A percentile compares a stretch with the other conserved stretches of the same genome.
Evolutionary conservation across 2,888 invertebrate species (phyloP).

Genomic region (Hoplodrina ambigua): DNA sequence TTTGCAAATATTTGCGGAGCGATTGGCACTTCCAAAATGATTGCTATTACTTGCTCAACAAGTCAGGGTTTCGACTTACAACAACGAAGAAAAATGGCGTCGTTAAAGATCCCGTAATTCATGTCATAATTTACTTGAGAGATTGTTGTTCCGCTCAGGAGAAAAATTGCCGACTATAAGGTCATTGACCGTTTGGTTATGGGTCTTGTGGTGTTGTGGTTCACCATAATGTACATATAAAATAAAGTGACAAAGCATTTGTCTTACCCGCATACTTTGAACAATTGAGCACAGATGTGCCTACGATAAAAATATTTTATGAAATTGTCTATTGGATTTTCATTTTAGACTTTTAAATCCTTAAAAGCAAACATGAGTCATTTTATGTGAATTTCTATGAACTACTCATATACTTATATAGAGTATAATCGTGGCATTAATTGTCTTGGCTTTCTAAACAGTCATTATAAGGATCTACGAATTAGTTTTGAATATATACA

Average conservation of each 20-base stretch:
- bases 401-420: no score
- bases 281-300: not conserved
- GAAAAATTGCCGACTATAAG: constrained; percentile 6
- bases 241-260: constrained; percentile 6
- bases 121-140: constrained; percentile 15
- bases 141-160: constrained; percentile 1
- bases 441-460: no score
- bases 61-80: not conserved
- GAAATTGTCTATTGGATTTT: not conserved
- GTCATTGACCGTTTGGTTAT: constrained; percentile 2
- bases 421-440: no score
- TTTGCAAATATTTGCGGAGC: not conserved
- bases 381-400: no score
- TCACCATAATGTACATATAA: constrained; percentile 2
- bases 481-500: no score
- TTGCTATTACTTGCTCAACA: constrained; percentile 2
- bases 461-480: no score
- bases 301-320: not conserved
- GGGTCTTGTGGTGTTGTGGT: constrained; percentile 26
- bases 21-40: constrained; percentile 2
- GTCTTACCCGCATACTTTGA: constrained; percentile 27
- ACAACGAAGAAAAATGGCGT: constrained; percentile 16
- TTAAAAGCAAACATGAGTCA: not conserved
- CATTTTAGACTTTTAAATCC: not conserved
- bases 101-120: constrained; percentile 16